These are phyloP conservation scores for Acropora tenuis DNA, from an alignment of 64 coral and sea anemone species.

Conservation along the genomic window DNA sequence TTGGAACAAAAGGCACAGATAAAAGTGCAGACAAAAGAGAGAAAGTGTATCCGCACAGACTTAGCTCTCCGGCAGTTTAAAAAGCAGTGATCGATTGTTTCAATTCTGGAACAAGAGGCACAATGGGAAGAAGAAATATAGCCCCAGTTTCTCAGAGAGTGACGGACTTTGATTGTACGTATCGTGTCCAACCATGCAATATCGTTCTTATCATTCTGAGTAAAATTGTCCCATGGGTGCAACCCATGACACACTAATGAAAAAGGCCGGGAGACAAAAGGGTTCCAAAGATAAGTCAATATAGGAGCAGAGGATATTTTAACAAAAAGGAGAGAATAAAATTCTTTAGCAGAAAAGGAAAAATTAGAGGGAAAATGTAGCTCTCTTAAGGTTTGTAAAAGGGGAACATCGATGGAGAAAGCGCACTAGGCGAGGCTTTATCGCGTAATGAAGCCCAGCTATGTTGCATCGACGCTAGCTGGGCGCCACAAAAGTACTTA, in stretches of 20 bases:
- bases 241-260: not conserved
- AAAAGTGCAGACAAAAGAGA: not conserved
- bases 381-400: not conserved
- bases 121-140: not conserved
- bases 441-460: not conserved
- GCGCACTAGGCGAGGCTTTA: not conserved
- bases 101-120: not conserved
- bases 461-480: not conserved
- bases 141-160: not conserved
- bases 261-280: not conserved
- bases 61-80: not conserved
- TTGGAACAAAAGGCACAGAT: not conserved
- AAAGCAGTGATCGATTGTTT: conserved; percentile 7
- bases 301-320: not conserved
- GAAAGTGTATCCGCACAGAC: too few species aligned
- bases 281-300: not conserved
- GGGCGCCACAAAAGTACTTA: not conserved
- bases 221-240: not conserved
- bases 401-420: not conserved
- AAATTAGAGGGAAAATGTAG: too few species aligned
- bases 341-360: not conserved
- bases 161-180: not conserved
- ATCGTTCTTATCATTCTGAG: not conserved
- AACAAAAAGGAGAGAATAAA: not conserved
- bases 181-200: not conserved